Evolutionary conservation across 2,113 vertebrate species (phyloP), one percentile per base, ranked within the genome.

Genomic region (Mastomys coucha): DNA sequence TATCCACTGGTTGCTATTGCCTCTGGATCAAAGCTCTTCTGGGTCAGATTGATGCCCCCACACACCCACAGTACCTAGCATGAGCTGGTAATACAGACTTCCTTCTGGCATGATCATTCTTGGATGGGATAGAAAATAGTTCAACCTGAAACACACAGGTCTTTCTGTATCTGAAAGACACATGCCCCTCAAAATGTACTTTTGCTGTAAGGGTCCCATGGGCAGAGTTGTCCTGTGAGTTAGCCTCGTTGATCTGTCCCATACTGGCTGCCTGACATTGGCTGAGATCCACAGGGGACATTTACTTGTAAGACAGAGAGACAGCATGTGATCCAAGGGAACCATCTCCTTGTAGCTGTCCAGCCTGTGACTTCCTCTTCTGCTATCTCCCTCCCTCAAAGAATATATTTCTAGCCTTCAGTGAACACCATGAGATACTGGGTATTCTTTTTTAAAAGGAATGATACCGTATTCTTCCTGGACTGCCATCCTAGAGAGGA

Each of bases 141-240:
- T 88, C 80, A 89, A 60, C 80, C 88, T 89, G 72, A 93, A 95
- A 86, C 92, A 91, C 67, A 76, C 2, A 9, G 51, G 19, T 89
- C 56, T 88, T 63, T 95, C 53, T 60, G 31, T 42, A 80, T 60
- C 67, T 49, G 82, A 60, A 58, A 70, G 89, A 89, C 69, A 72
- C 67, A 63, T 2, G 65, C 87, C 84, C 89, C 95, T 95, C 93
- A 72, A 88, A 76, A 77, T 39, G 63, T 81, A 63, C 91, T 87
- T 82, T 88, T 81, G 53, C 42, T 31, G 16, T 26, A 81, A 73
- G 70, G 82, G 73, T 45, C 17, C 49, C 51, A 20, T 73, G 91
- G 58, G n/a, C 72, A 90, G 75, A 73, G 60, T 42, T 16, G 67
- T 90, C 67, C 67, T 77, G 77, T n/a, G 65, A 20, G 2, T 58